Percentiles rank a stretch among this genome's conserved stretches.
Evolutionary conservation across 1,140 invertebrate species (phyloP).

Genomic region (Nebria ingens): DNA sequence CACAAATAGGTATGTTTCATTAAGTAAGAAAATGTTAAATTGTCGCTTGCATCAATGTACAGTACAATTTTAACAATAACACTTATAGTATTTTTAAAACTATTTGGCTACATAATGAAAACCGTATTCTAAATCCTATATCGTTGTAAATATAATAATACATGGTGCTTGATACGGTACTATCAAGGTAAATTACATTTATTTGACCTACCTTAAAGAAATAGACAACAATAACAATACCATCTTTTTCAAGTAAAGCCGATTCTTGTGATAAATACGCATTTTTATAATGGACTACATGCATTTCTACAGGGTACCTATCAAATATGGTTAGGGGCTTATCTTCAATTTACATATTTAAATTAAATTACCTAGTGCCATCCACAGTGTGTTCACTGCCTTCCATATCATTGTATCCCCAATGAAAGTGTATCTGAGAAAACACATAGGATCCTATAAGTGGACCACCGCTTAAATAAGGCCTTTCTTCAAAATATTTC

Average conservation of each 20-base stretch:
- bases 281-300: constrained; percentile 42
- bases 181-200: constrained; percentile 13
- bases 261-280: constrained; percentile 44
- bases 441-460: constrained; percentile 52
- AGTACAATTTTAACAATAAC: too few species aligned
- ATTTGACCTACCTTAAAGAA: constrained; percentile 41
- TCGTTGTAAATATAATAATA: too few species aligned
- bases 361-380: constrained; percentile 36
- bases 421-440: constrained; percentile 73
- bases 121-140: too few species aligned
- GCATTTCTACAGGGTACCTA: constrained; percentile 45
- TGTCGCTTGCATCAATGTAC: too few species aligned
- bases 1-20: too few species aligned
- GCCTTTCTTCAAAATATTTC: constrained; percentile 43
- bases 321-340: constrained; percentile 12
- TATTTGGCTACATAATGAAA: too few species aligned
- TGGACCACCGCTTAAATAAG: constrained; percentile 47
- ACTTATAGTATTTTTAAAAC: too few species aligned
- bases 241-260: constrained; percentile 43
- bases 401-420: constrained; percentile 54
- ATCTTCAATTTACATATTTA: constrained; percentile 5
- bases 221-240: constrained; percentile 45
- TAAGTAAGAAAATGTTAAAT: too few species aligned
- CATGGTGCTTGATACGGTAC: too few species aligned
- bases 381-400: constrained; percentile 74